A percentile compares a stretch with the other conserved stretches of the same genome.
These are phyloP conservation scores for Zaprionus camerounensis DNA, from an alignment of 1,140 invertebrate species.

Conservation along the genomic window DNA sequence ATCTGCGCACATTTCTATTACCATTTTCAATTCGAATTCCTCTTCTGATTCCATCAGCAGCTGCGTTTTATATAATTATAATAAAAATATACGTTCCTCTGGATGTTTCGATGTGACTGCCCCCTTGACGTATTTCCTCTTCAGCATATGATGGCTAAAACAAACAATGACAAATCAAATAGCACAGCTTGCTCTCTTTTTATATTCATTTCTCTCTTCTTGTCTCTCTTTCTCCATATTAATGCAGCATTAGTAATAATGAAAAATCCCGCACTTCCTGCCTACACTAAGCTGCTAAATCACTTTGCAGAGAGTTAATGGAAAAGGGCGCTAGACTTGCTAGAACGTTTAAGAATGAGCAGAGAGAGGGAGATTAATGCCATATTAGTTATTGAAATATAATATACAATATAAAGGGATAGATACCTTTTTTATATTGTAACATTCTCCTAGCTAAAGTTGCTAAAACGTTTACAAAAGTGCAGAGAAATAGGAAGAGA, in stretches of 20 bases:
- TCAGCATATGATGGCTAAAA: not conserved
- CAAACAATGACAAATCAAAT: not conserved
- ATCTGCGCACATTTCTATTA: slow-evolving; percentile 21
- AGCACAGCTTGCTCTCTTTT: not conserved
- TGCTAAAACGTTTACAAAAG: too few species aligned
- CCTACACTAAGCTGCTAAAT: slow-evolving; percentile 1
- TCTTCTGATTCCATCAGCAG: slow-evolving; percentile 21
- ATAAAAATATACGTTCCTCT: slow-evolving; percentile 14
- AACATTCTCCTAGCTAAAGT: too few species aligned
- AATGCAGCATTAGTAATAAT: not conserved
- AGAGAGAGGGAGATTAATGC: not conserved
- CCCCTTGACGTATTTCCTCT: slow-evolving; percentile 1
- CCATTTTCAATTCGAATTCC: slow-evolving; percentile 9
- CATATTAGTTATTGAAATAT: not conserved
- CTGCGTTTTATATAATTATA: slow-evolving; percentile 40
- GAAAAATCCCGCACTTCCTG: slow-evolving; percentile 17
- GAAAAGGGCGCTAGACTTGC: not conserved
- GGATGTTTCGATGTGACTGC: not conserved
- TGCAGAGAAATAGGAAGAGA: too few species aligned
- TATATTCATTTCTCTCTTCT: not conserved
- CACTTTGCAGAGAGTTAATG: not conserved
- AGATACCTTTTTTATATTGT: not conserved
- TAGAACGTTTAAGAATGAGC: not conserved
- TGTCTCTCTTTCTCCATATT: not conserved
- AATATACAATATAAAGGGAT: not conserved